These are phyloP conservation scores for Pseudomugil tenellus DNA, from an alignment of 2,797 vertebrate genomes.

Conservation along the genomic window DNA sequence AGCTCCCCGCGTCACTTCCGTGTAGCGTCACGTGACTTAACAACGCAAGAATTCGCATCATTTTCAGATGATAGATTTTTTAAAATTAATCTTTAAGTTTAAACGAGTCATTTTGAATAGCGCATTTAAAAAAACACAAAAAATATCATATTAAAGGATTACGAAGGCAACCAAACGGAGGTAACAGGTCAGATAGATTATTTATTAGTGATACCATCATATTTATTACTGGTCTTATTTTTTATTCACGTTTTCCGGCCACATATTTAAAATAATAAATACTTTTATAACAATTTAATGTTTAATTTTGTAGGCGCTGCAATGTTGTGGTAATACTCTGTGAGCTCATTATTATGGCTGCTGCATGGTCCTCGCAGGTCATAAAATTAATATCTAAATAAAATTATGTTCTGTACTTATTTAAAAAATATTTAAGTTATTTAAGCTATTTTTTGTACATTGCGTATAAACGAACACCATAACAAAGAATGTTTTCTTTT, in stretches of 20 bases:
- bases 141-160: background rate
- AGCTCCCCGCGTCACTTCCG: conserved; percentile 81
- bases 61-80: background rate
- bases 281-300: background rate
- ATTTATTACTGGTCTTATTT: background rate
- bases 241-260: background rate
- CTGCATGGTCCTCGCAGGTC: conserved; percentile 54
- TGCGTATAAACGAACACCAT: rapidly evolving
- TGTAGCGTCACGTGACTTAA: conserved; percentile 64
- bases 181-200: background rate
- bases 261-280: background rate
- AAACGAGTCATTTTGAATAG: background rate
- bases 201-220: background rate
- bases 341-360: conserved; percentile 38
- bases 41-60: background rate
- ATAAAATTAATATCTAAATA: conserved; percentile 8
- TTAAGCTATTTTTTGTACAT: rapidly evolving
- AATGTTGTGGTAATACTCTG: conserved; percentile 7
- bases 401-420: rapidly evolving
- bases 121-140: background rate
- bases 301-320: conserved; percentile 2
- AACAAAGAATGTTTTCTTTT: rapidly evolving
- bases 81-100: no score
- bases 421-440: background rate
- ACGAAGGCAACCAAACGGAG: background rate